Conservation (phyloP, 2,888 invertebrate genomes). For the Mesoligia furuncula region DNA sequence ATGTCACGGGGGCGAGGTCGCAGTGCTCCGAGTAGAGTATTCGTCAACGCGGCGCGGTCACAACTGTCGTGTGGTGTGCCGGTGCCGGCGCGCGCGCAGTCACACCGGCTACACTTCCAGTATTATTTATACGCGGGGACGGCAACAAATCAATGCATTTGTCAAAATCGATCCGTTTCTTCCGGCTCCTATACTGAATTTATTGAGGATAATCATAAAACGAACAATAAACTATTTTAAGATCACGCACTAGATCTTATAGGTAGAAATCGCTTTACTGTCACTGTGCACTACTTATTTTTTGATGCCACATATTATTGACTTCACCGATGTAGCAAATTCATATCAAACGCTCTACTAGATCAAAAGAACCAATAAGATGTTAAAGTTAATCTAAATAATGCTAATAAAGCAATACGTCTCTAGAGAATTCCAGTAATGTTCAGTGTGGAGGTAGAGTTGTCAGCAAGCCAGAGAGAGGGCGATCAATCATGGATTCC, state of each 20-base stretch:
- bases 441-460: slow-evolving; percentile 61
- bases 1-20: slow-evolving; percentile 85
- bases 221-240: slow-evolving; percentile 38
- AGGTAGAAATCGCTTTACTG: slow-evolving; percentile 7
- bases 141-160: slow-evolving; percentile 78
- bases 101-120: slow-evolving; percentile 75
- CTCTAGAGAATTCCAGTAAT: slow-evolving; percentile 68
- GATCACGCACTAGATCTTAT: slow-evolving; percentile 20
- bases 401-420: slow-evolving; percentile 69
- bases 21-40: slow-evolving; percentile 82
- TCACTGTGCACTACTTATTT: slow-evolving; percentile 1
- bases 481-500: slow-evolving; percentile 78
- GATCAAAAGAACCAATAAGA: slow-evolving; percentile 65
- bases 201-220: slow-evolving; percentile 57
- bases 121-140: slow-evolving; percentile 84
- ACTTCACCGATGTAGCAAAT: slow-evolving; percentile 31
- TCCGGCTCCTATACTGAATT: slow-evolving; percentile 58
- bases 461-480: slow-evolving; percentile 68
- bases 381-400: slow-evolving; percentile 42
- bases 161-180: slow-evolving; percentile 75
- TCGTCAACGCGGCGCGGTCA: slow-evolving; percentile 87
- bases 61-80: slow-evolving; percentile 84
- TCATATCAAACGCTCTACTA: slow-evolving; percentile 43
- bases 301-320: slow-evolving; percentile 33
- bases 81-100: slow-evolving; percentile 83